A percentile compares a stretch with the other conserved stretches of the same genome.
Conservation (phyloP, 1,140 invertebrate species). For the Panagrolaimus sp. region DNA sequence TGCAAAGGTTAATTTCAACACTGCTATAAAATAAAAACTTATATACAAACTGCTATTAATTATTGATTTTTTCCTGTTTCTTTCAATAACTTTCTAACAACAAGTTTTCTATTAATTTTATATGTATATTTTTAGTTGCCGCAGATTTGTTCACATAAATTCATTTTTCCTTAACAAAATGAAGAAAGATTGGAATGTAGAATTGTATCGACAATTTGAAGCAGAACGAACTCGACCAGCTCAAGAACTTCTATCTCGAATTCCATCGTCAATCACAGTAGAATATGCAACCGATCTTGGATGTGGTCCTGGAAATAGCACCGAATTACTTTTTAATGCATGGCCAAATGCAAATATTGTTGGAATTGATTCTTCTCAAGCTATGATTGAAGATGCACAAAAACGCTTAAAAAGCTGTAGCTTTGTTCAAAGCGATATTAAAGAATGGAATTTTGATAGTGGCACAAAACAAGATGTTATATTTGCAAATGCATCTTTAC, state of each 20-base stretch:
- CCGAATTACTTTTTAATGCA: neutral
- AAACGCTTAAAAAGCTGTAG: neutral
- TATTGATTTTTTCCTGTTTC: too few species aligned
- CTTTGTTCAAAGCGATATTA: neutral
- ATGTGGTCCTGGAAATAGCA: conserved; percentile 4
- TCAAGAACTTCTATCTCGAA: neutral
- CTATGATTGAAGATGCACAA: neutral
- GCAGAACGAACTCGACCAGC: neutral
- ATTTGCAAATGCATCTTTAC: neutral
- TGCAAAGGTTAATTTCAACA: too few species aligned
- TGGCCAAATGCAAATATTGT: neutral
- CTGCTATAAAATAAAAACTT: too few species aligned
- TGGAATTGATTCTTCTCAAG: neutral
- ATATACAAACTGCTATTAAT: too few species aligned
- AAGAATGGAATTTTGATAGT: neutral
- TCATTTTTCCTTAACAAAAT: too few species aligned
- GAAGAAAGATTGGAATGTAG: too few species aligned
- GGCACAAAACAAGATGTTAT: neutral
- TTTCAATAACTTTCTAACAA: too few species aligned
- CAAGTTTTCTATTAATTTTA: too few species aligned
- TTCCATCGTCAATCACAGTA: neutral
- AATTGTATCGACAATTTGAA: too few species aligned
- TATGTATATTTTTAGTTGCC: too few species aligned
- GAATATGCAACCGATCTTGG: conserved; percentile 1
- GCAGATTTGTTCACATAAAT: too few species aligned